These are phyloP conservation scores for Embiotoca jacksoni DNA, from an alignment of 2,113 vertebrate species.

Conservation along the genomic window DNA sequence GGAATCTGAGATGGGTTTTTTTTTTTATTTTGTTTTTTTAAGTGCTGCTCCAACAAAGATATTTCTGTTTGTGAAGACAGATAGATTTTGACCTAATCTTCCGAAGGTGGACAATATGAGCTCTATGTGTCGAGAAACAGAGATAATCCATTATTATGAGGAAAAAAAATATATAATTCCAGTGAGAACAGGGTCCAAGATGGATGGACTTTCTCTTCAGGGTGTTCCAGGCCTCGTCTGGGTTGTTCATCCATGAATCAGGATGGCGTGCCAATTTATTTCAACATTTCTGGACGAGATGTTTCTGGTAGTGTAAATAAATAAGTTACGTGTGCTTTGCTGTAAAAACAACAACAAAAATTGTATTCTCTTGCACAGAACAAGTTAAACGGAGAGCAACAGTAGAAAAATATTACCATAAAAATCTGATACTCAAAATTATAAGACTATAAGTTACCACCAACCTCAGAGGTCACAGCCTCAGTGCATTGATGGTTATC, in stretches of 20 bases:
- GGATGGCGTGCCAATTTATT: background rate
- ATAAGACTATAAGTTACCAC: no score
- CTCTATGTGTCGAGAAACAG: background rate
- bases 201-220: background rate
- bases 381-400: no score
- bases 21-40: background rate
- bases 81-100: background rate
- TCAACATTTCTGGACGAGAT: background rate
- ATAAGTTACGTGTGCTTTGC: no score
- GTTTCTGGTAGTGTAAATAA: no score
- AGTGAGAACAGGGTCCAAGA: background rate
- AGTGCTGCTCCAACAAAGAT: no score
- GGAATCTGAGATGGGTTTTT: background rate
- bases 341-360: no score
- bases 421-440: no score
- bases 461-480: no score
- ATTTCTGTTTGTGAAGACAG: no score
- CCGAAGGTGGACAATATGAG: constrained; percentile 2
- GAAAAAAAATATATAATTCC: background rate
- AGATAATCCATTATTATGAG: background rate
- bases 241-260: background rate
- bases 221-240: background rate
- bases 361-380: no score
- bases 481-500: no score
- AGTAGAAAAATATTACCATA: no score